These are phyloP conservation scores for Triops cancriformis DNA, from an alignment of 1,140 invertebrate species.

Conservation along the genomic window DNA sequence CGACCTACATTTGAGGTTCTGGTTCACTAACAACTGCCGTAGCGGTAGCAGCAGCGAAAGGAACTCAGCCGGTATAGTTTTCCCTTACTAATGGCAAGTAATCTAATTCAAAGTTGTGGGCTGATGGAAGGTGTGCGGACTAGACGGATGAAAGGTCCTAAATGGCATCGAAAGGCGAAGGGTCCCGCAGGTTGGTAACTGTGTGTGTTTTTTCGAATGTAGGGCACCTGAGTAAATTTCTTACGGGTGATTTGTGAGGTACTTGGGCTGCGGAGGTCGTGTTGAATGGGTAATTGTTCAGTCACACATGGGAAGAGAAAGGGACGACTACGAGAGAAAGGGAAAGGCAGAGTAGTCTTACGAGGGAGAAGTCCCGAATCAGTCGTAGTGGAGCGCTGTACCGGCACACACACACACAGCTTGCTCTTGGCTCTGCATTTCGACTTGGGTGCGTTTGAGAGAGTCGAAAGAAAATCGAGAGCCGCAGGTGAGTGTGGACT, in stretches of 20 bases:
- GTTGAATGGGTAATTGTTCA: background rate
- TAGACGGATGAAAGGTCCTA: background rate
- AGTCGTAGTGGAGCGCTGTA: background rate
- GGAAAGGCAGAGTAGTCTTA: background rate
- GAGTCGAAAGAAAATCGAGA: no score
- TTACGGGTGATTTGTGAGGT: background rate
- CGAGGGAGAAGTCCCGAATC: background rate
- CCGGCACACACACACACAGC: background rate
- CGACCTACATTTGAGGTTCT: no score
- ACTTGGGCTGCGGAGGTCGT: background rate
- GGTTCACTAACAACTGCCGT: no score
- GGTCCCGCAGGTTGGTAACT: background rate
- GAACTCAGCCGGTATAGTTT: no score
- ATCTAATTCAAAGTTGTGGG: background rate
- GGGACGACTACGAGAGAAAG: background rate
- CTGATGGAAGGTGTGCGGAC: background rate
- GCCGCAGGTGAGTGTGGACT: no score
- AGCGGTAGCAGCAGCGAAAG: no score
- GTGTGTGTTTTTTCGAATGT: background rate
- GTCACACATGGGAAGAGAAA: slow-evolving; percentile 13
- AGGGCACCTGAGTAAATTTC: background rate
- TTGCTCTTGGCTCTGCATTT: background rate
- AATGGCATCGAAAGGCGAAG: background rate
- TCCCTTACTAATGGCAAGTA: no score
- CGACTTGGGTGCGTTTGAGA: no score